These are phyloP conservation scores for Lasioglossum malachurum DNA, from an alignment of 2,888 invertebrate species.

Conservation along the genomic window DNA sequence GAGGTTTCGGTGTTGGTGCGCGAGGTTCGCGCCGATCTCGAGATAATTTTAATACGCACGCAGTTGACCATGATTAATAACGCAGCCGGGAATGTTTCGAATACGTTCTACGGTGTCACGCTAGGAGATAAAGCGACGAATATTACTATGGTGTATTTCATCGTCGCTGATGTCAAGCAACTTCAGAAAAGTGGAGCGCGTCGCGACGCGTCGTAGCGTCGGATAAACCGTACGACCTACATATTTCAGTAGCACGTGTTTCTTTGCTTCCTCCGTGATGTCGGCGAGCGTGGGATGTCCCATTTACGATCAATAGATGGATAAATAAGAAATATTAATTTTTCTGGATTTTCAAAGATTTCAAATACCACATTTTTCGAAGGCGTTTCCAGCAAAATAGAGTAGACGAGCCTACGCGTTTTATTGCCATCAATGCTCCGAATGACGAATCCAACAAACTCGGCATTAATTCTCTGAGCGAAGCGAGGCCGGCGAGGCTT, in stretches of 20 bases:
- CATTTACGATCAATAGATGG: slow-evolving; percentile 32
- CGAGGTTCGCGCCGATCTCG: not conserved
- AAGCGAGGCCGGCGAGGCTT: not conserved
- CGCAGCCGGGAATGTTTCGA: not conserved
- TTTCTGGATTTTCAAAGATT: no score
- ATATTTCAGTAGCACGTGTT: slow-evolving; percentile 58
- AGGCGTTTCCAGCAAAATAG: no score
- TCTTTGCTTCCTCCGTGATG: slow-evolving; percentile 40
- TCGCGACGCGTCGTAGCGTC: slow-evolving; percentile 33
- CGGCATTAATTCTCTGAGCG: not conserved
- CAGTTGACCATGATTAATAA: not conserved
- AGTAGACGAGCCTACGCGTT: not conserved
- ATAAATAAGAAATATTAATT: no score
- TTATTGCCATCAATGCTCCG: not conserved
- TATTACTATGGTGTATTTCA: slow-evolving; percentile 52
- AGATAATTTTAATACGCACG: slow-evolving; percentile 3
- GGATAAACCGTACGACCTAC: slow-evolving; percentile 58
- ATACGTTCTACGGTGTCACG: slow-evolving; percentile 15
- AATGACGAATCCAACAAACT: not conserved
- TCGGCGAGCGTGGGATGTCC: slow-evolving; percentile 38
- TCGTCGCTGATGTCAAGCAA: slow-evolving; percentile 46
- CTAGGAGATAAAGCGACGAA: slow-evolving; percentile 38
- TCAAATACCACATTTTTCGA: no score
- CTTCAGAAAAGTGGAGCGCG: slow-evolving; percentile 50
- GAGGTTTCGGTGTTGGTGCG: not conserved